phyloP scores from a whole-genome alignment of 2,113 vertebrate species.

The Channa maculata region DNA sequence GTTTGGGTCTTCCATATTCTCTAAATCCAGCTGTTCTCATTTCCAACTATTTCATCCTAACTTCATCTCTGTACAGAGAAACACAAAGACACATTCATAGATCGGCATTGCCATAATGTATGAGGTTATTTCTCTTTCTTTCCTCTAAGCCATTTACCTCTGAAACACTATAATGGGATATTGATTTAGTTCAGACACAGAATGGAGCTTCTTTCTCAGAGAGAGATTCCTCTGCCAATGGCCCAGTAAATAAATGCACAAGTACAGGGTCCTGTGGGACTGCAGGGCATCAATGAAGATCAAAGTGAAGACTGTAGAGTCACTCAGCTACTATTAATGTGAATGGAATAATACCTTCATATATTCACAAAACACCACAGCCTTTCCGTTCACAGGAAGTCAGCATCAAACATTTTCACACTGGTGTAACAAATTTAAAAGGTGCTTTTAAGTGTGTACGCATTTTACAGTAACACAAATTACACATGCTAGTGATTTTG shows the following conservation, averaged over 20 bases:
- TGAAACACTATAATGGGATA: constrained; percentile 74
- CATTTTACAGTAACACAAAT: background rate
- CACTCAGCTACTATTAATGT: constrained; percentile 14
- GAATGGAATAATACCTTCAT: background rate
- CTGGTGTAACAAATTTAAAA: background rate
- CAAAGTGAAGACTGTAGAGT: constrained; percentile 16
- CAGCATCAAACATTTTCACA: background rate
- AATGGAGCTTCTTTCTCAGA: constrained; percentile 55
- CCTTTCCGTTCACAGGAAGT: background rate
- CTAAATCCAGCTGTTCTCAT: constrained; percentile 53
- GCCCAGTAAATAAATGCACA: constrained; percentile 65
- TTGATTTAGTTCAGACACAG: constrained; percentile 67
- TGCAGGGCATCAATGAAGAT: constrained; percentile 22
- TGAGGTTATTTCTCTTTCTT: constrained; percentile 65
- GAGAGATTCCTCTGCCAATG: constrained; percentile 32
- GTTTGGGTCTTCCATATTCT: constrained; percentile 55
- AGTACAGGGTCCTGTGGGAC: constrained; percentile 21
- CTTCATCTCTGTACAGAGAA: constrained; percentile 34
- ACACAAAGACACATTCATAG: constrained; percentile 38
- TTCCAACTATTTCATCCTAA: constrained; percentile 54
- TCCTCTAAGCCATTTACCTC: constrained; percentile 63
- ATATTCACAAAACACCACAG: background rate
- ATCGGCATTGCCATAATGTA: constrained; percentile 55
- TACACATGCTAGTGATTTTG: background rate
- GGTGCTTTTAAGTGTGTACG: background rate